phyloP scores from a whole-genome alignment of 2,113 vertebrate species.

The Cercopithecus mona region DNA sequence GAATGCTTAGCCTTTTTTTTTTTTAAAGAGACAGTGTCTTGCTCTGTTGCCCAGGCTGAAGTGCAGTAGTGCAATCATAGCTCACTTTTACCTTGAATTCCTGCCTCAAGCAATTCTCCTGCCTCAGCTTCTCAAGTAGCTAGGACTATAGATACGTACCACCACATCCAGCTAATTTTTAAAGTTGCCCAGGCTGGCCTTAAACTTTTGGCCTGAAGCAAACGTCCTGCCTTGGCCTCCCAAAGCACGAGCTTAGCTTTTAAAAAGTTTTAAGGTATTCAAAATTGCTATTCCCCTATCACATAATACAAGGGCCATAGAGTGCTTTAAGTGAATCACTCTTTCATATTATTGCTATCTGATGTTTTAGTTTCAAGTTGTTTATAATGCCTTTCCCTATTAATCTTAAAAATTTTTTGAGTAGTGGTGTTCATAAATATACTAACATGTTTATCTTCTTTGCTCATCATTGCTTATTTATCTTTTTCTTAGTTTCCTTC shows the following conservation, averaged over 20 bases:
- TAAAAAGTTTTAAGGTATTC: background rate
- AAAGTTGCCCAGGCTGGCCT: too few species aligned
- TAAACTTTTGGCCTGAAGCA: too few species aligned
- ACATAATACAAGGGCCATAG: background rate
- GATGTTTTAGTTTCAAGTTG: conserved; percentile 22
- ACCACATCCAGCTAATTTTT: too few species aligned
- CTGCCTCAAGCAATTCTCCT: too few species aligned
- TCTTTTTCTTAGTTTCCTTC: conserved; percentile 15
- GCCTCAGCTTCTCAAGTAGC: too few species aligned
- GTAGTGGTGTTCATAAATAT: background rate
- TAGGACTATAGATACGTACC: too few species aligned
- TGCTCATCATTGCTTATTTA: background rate
- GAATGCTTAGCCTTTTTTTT: too few species aligned
- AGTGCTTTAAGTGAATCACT: background rate
- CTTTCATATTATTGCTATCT: background rate
- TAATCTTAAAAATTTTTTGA: background rate
- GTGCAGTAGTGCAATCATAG: too few species aligned
- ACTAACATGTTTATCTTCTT: background rate
- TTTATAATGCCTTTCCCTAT: background rate
- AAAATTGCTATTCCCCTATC: background rate
- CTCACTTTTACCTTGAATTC: too few species aligned
- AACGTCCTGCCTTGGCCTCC: too few species aligned
- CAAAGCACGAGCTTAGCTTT: background rate
- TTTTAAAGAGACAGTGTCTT: too few species aligned
- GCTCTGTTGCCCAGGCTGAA: too few species aligned